Percentiles rank a stretch among this genome's conserved stretches.
Conservation (phyloP, 2,888 invertebrate genomes). For the Thyatira batis region DNA sequence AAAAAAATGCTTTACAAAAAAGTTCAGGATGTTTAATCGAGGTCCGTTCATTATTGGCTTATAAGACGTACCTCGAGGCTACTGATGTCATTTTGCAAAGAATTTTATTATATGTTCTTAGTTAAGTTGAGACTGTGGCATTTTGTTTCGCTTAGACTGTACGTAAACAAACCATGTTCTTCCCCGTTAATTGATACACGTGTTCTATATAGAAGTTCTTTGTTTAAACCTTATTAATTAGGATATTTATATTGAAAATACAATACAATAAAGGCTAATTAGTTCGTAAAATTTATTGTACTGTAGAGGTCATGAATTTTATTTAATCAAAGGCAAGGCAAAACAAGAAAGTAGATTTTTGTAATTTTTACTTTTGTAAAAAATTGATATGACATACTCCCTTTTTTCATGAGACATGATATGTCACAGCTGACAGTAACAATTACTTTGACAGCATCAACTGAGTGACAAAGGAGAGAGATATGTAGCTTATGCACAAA, state of each 20-base stretch:
- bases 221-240: too few relatives aligned
- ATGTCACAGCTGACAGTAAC: background rate
- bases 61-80: slow-evolving; percentile 58
- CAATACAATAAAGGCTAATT: too few relatives aligned
- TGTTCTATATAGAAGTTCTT: slow-evolving; percentile 23
- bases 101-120: slow-evolving; percentile 51
- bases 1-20: background rate
- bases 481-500: slow-evolving; percentile 33
- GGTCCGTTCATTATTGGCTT: slow-evolving; percentile 60
- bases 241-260: too few relatives aligned
- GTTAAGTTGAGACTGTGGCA: slow-evolving; percentile 60
- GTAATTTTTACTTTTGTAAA: too few relatives aligned
- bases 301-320: too few relatives aligned
- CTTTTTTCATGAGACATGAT: background rate
- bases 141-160: slow-evolving; percentile 35
- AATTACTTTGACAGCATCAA: background rate
- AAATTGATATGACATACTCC: too few relatives aligned
- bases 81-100: slow-evolving; percentile 53
- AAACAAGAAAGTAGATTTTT: too few relatives aligned
- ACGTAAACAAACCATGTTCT: slow-evolving; percentile 39
- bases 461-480: slow-evolving; percentile 9
- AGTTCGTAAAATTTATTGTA: too few relatives aligned
- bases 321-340: too few relatives aligned
- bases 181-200: slow-evolving; percentile 58
- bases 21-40: slow-evolving; percentile 51